Conservation (phyloP, 2,797 vertebrate species). For the Enteromius fasciolatus region DNA sequence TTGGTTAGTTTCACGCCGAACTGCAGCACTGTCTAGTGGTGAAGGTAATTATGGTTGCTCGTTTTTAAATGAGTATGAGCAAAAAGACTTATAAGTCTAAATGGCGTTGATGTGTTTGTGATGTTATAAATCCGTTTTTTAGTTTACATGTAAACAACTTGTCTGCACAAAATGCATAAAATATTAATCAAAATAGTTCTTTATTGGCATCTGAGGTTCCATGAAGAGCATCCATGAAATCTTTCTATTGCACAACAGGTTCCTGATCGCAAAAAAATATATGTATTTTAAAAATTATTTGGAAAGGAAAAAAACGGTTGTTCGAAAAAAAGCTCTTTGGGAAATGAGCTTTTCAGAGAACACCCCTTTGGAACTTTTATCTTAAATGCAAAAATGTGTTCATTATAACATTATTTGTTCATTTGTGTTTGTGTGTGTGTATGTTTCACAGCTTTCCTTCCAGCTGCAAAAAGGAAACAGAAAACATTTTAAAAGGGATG, state of each 20-base stretch:
- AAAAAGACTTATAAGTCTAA: background rate
- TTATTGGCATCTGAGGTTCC: background rate
- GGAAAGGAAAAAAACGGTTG: background rate
- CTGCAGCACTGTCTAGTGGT: conserved; percentile 31
- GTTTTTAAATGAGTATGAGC: conserved; percentile 18
- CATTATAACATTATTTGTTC: background rate
- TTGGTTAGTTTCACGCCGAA: conserved; percentile 14
- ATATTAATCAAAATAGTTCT: background rate
- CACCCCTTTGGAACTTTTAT: background rate
- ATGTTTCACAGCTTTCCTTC: conserved; percentile 45
- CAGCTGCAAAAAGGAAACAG: conserved; percentile 46
- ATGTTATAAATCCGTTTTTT: conserved; percentile 33
- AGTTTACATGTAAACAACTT: background rate
- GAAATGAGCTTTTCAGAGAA: background rate
- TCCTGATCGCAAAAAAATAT: background rate
- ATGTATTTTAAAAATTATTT: background rate
- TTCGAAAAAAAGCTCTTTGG: background rate
- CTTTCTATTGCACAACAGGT: background rate
- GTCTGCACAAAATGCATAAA: background rate
- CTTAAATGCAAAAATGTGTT: background rate
- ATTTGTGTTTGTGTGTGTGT: conserved; percentile 13
- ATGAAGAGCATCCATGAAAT: background rate
- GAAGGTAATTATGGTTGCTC: conserved; percentile 10
- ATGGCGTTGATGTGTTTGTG: conserved; percentile 44
- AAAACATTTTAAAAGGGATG: conserved; percentile 41